Base-by-base conservation (phyloP, 1,140 invertebrate species). In the Euwallacea fornicatus region DNA sequence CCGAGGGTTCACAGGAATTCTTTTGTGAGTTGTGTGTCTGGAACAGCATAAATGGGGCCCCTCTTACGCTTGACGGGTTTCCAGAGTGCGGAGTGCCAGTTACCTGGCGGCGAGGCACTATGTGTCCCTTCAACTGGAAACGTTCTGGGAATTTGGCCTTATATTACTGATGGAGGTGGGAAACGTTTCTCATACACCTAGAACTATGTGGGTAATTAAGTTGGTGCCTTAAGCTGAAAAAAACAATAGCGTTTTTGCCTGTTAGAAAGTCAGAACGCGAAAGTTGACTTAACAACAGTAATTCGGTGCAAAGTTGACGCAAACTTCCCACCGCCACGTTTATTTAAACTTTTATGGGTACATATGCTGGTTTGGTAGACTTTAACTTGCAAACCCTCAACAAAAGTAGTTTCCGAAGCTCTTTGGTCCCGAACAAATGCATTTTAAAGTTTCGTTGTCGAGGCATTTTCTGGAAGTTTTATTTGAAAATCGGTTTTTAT, bases 341-440 rank as follows among this genome's bases (percentile, higher is more conserved):
- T 68, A 53, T 68, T 68, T 68, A 68, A 68, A 68, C 58, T 68
- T 68, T 68, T 60, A 59, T 50, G 47, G 56, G 66, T 68, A 53
- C 56, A 59, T 58, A 33, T 66, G 42, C 44, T 68, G 11, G 44
- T 60, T 58, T 56, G 54, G 21, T 65, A 33, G 47, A 65, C 46
- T 66, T 68, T 60, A 68, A 68, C 66, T 68, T 59, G 55, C 56
- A 60, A 60, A 60, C 59, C 66, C 43, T 7, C 10, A 41, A 58
- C 65, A 60, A 50, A 60, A 68, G 53, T 59, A 44, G 42, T 68
- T 68, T 58, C 9, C 16, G 21, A 65, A 66, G 41, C 53, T 44
- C 56, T 66, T 66, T 58, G 15, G 33, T 33, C 42, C 53, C 53
- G 21, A 66, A 66, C 64, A 66, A 66, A 66, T 66, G 64, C 64